Evolutionary conservation across 2,888 invertebrate genomes (phyloP), one percentile per base, ranked within the genome.

Genomic region (Lymantria monacha): DNA sequence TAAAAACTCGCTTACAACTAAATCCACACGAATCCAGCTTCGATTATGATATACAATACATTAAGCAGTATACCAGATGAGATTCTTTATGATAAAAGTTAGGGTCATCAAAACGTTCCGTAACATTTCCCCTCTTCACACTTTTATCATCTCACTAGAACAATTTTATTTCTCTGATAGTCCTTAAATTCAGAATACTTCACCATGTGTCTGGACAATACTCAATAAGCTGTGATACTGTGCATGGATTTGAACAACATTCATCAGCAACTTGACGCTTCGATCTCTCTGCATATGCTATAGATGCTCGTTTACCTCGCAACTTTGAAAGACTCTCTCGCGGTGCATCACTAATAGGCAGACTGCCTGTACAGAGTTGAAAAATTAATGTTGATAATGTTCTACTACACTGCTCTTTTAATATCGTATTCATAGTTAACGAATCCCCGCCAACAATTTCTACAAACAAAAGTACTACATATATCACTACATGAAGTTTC

Each of bases 201-300:
- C 83, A 87, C 85, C 85, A 87, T 50, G 74, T 76, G 33, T 86
- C 84, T 10, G 87, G 85, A 61, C 90, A 90, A 55, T 87, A 89
- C 41, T 84, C 72, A 12, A 87, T 60, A n/a, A 90, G 62, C 56
- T 87, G 77, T 2, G 81, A 70, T 11, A 89, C 66, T 0, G 83
- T 78, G 50, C 90, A 90, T 0, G 85, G 65, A 10, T 64, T 70
- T 1, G 70, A 51, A 51, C 90, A 90, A 62, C 90, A 90, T 52
- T 86, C 81, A 40, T 85, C 77, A 0, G 66, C 82, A 3, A 88
- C 65, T 54, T 80, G 81, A 44, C 85, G 72, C 57, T 73, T 83
- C 22, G 76, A 51, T 50, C 85, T 74, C 44, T 74, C 72, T 52
- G 63, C 77, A 9, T 70, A 78, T 40, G 78, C 73, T 33, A 79